Evolutionary conservation across 2,888 invertebrate species (phyloP).

Genomic region (Synergus umbraculus): DNA sequence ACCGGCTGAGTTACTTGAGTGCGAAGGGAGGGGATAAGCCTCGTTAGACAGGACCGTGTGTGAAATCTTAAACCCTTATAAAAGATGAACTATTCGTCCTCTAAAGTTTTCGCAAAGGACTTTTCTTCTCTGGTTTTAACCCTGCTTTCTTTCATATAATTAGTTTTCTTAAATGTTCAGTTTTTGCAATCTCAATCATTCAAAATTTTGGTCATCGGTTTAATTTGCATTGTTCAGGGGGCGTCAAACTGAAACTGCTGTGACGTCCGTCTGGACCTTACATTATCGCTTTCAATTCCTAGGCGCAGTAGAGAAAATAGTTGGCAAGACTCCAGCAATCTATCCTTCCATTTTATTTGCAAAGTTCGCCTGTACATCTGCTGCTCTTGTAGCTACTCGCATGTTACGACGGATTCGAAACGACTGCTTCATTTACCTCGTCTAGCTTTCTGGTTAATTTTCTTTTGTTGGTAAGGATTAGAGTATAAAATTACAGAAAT

Average conservation of each 20-base stretch:
- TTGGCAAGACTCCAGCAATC: constrained; percentile 54
- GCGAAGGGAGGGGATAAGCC: not conserved
- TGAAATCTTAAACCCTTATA: not conserved
- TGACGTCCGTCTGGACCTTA: not conserved
- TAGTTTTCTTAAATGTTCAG: not conserved
- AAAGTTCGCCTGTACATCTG: constrained; percentile 59
- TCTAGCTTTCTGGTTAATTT: constrained; percentile 24
- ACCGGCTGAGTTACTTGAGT: constrained; percentile 17
- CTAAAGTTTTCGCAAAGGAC: constrained; percentile 1
- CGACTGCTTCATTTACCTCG: constrained; percentile 27
- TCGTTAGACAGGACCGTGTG: not conserved
- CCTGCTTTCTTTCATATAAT: not conserved
- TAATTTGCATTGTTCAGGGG: constrained; percentile 9
- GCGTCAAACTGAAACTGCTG: not conserved
- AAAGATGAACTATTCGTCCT: not conserved
- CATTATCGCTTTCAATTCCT: constrained; percentile 9
- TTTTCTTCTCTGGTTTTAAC: not conserved
- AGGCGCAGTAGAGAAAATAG: constrained; percentile 41
- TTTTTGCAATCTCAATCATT: not conserved
- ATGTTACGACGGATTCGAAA: constrained; percentile 32
- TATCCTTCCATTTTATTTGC: constrained; percentile 63
- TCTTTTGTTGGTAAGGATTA: not conserved
- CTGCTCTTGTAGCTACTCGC: constrained; percentile 52
- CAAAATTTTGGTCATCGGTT: not conserved
- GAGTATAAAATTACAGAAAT: not conserved